phyloP scores from a whole-genome alignment of 2,888 invertebrate genomes.

The Aspidiotus rigidus region DNA sequence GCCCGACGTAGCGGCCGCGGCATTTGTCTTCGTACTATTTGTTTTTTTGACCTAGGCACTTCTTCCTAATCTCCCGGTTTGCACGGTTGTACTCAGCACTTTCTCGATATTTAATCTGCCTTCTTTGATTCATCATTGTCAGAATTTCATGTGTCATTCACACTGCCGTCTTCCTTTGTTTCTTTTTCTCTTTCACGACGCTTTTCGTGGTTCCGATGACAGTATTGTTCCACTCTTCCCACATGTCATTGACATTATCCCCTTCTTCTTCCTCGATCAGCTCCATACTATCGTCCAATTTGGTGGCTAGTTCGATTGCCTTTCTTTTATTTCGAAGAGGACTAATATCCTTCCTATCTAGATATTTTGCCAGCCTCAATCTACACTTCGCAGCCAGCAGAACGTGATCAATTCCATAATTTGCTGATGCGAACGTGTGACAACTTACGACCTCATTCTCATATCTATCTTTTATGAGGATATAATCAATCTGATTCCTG shows the following conservation, averaged over 20 bases:
- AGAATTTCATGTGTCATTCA: conserved; percentile 8
- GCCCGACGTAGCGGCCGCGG: neutral
- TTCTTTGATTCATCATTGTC: conserved; percentile 8
- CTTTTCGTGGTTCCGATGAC: no score
- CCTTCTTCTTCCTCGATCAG: neutral
- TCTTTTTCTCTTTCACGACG: neutral
- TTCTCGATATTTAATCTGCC: neutral
- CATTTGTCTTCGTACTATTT: conserved; percentile 6
- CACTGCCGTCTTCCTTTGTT: neutral
- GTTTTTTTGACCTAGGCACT: neutral
- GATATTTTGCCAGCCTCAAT: neutral
- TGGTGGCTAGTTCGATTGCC: neutral
- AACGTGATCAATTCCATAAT: neutral
- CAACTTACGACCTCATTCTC: neutral
- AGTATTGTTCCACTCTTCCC: neutral
- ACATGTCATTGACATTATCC: neutral
- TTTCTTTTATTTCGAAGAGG: neutral
- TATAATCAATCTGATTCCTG: neutral
- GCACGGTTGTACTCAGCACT: conserved; percentile 5
- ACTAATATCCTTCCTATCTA: no score
- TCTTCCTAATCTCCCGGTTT: conserved; percentile 7
- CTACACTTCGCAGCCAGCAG: neutral
- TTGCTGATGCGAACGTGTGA: neutral
- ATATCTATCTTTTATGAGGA: neutral
- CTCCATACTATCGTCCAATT: neutral